Evolutionary conservation across 2,888 invertebrate genomes (phyloP).

Genomic region (Oxyteleia sp.): DNA sequence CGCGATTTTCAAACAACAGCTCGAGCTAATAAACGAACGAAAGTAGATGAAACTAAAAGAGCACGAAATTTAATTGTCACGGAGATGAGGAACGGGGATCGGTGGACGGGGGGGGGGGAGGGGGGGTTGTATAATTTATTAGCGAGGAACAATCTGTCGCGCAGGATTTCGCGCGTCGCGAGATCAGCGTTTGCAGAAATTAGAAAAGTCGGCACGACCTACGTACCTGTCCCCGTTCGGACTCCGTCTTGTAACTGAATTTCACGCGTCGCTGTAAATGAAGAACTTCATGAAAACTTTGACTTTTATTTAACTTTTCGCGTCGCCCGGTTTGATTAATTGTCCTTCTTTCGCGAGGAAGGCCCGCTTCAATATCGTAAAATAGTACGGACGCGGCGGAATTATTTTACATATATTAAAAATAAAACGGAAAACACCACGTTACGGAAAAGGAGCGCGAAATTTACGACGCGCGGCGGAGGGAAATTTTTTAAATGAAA

Average conservation of each 20-base stretch:
- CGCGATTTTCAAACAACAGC: conserved; percentile 20
- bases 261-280: conserved; percentile 13
- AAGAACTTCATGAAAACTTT: conserved; percentile 21
- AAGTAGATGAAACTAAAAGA: conserved; percentile 24
- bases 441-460: conserved; percentile 30
- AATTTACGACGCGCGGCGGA: conserved; percentile 47
- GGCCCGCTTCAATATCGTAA: conserved; percentile 45
- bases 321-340: conserved; percentile 31
- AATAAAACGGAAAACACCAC: conserved; percentile 21
- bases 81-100: conserved; percentile 3
- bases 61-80: conserved; percentile 32
- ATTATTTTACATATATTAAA: conserved; percentile 48
- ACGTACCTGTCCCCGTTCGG: neutral
- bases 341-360: conserved; percentile 5
- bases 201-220: conserved; percentile 23
- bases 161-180: conserved; percentile 1
- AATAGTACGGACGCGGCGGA: conserved; percentile 7
- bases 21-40: conserved; percentile 41
- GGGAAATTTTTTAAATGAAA: conserved; percentile 56
- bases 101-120: too few relatives aligned
- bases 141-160: conserved; percentile 40
- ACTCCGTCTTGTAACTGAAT: conserved; percentile 31
- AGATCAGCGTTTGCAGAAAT: conserved; percentile 7
- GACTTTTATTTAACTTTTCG: conserved; percentile 43
- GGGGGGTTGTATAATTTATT: conserved; percentile 40